Evolutionary conservation across 2,113 vertebrate species (phyloP), one percentile per base, ranked within the genome.

Genomic region (Etheostoma spectabile): DNA sequence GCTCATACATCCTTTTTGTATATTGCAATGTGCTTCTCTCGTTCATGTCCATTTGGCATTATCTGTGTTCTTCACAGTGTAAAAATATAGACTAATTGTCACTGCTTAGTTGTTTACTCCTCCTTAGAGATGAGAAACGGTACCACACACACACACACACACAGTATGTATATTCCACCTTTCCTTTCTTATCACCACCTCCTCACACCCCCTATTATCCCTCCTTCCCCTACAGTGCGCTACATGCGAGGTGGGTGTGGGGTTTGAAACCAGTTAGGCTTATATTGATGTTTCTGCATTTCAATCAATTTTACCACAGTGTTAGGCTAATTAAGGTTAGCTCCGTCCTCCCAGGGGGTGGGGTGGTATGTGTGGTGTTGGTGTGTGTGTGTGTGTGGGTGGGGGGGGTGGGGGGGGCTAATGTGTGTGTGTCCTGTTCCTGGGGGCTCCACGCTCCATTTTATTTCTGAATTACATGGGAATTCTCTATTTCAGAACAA

Each of bases 241-340:
- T 89, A 93, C 91, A 87, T 93, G 95, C 82, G 73, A 82, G 83
- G 90, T 92, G 89, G 90, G 91, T 89, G 87, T 84, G 88, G 90
- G 91, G 92, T 93, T 93, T 93, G 86, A 94, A 94, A 93, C 95
- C 90, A 64, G 94, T 93, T 92, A 95, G 93, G 89, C 94, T 94
- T 95, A 97, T 96, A 96, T 96, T 96, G 96, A 97, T 97, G 96
- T n/a, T 96, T 92, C 95, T 97, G 94, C 95, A 96, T 96, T 95
- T 96, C 96, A 97, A 97, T 97, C 96, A 94, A 95, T 95, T 95
- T 88, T 94, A 93, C 95, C 92, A 95, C 86, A 93, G 95, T 96
- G 95, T 96, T 95, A 95, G 96, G 96, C 97, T 99, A 98, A 99
- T 99, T 98, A 99, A 97, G 97, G 97, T 97, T 96, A 97, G 95